Base-by-base conservation (phyloP, 92 coral and sea anemone genomes). In the Palythoa grandiflora region DNA sequence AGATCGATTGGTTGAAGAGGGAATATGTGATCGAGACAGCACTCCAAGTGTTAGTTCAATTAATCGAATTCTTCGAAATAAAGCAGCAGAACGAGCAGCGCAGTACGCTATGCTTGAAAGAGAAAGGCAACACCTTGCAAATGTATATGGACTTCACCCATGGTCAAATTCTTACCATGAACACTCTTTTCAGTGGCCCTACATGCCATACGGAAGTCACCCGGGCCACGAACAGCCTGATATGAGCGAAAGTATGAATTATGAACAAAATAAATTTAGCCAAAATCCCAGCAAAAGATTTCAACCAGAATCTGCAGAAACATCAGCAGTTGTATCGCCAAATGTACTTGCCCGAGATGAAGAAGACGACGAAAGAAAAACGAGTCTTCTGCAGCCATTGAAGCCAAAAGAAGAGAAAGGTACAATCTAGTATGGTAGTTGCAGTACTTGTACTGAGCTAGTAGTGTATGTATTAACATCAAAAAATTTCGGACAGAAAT, bases 11-110 rank as follows among this genome's bases (percentile, higher is more conserved):
- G 98, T 97, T 20, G 99, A 97, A 68, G 99, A 97, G 75, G 95
- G 98, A 6, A 94, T 97, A 60, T 97, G 99, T 86, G 99, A 97
- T 86, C 94, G 98, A 12, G 99, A 97, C 38, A 97, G 93, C 80
- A 96, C 98, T 1, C 99, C 99, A 35, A 97, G 99, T 81, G 99
- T 97, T 70, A 97, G 99, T 66, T 97, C 99, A 1, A 97, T 97
- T 50, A 97, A 97, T 83, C 93, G 99, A 39, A 97, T 97, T 68
- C 97, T 97, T 74, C 93, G 99, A 13, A 97, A 97, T 89, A 97
- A 97, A 78, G 99, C 99, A 1, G 98, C 99, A 1, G 99, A 97
- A 75, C 91, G 99, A 48, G 99, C 99, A 16, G 99, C 99, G 16
- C 99, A 97, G 91, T 97, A 94, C 61, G 99, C 99, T 68, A 95